These are phyloP conservation scores for Holotrichia oblita DNA, from an alignment of 1,140 invertebrate genomes.

Conservation along the genomic window DNA sequence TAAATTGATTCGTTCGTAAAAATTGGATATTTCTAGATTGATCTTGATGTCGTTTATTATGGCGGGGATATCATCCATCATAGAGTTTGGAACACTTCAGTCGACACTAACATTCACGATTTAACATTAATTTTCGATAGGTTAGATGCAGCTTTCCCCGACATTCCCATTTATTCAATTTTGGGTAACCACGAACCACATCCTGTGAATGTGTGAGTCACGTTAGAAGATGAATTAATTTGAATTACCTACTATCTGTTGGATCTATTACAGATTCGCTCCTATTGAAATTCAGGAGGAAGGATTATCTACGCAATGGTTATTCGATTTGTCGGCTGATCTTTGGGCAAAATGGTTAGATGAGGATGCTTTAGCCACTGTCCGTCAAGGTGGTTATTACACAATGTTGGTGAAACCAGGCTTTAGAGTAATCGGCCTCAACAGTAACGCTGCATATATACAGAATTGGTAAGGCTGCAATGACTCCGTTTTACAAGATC, in stretches of 20 bases:
- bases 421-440: constrained; percentile 75
- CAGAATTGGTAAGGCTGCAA: constrained; percentile 62
- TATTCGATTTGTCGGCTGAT: constrained; percentile 72
- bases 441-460: constrained; percentile 76
- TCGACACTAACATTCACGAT: constrained; percentile 69
- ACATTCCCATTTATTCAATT: constrained; percentile 73
- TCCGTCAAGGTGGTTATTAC: constrained; percentile 74
- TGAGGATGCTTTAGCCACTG: constrained; percentile 67
- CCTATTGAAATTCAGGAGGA: constrained; percentile 38
- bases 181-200: constrained; percentile 90
- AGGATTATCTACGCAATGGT: constrained; percentile 67
- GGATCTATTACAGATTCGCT: constrained; percentile 40
- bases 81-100: constrained; percentile 81
- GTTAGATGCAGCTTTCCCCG: constrained; percentile 71
- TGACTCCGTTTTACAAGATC: neutral
- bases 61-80: constrained; percentile 88
- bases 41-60: constrained; percentile 80
- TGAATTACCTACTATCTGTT: too few species aligned
- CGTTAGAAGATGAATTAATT: too few species aligned
- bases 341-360: constrained; percentile 74
- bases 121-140: constrained; percentile 67
- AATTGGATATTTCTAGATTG: constrained; percentile 56
- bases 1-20: neutral
- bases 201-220: constrained; percentile 80
- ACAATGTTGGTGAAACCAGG: constrained; percentile 69